Evolutionary conservation across 53 echinoderm and acorn worm genomes (phyloP), one percentile per base, ranked within the genome.

Genomic region (Stichopus horrens): DNA sequence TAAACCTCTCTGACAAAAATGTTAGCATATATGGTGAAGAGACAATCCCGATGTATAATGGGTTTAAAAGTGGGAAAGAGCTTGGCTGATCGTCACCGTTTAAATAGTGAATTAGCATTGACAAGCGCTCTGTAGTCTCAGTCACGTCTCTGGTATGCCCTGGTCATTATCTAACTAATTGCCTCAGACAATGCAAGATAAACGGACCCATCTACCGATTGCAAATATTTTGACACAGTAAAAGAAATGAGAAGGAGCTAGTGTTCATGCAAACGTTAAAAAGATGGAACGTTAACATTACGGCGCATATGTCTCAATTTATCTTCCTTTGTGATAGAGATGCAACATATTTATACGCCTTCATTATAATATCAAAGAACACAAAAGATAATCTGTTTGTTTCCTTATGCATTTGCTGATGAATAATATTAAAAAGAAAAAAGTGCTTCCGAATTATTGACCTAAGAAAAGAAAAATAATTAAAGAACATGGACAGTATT

Each of bases 21-120:
- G 52, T 37, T 52, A 52, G 52, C 52, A 52, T 52, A 75, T 75
- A 37, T 52, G 21, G 23, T 11, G 75, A 75, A 11, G 23, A 75
- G 75, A 75, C 52, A 37, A 75, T 75, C 23, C 54, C 57, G 80
- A 7, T 57, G 56, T 18, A 21, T 80, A 80, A 80, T 80, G 80
- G 80, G 55, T 80, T 80, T 80, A 57, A 56, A 80, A 80, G 55
- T 80, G 75, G 58, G 56, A 80, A 80, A 57, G 80, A 58, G 56
- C 58, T 80, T 16, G n/a, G 19, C 57, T 68, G 68, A 19, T 56
- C 80, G 80, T 80, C 80, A 80, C 18, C 58, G 80, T 7, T n/a
- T 54, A 58, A 19, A 55, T 55, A 80, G 80, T 21, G 80, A 80
- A 80, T 80, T 21, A 58, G 58, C 21, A 22, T n/a, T 80, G 80